These are phyloP conservation scores for Acrocephalus arundinaceus DNA, from an alignment of 2,113 vertebrate genomes.

Conservation along the genomic window DNA sequence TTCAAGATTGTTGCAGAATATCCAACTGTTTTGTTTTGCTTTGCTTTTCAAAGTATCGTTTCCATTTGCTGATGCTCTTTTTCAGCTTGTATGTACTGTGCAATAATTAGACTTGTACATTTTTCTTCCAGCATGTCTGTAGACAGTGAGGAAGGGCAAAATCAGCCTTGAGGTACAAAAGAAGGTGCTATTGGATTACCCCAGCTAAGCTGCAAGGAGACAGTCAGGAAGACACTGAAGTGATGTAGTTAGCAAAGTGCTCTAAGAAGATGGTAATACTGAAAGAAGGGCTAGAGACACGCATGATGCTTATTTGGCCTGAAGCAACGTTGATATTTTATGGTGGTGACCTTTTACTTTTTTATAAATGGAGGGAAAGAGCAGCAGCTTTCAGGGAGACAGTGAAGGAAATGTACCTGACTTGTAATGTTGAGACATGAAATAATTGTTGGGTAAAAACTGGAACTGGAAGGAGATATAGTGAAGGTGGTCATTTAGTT, in stretches of 20 bases:
- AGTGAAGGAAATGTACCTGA: neutral
- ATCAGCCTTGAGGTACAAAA: neutral
- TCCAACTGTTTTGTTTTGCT: neutral
- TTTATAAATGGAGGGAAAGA: neutral
- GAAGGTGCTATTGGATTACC: neutral
- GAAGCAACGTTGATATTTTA: neutral
- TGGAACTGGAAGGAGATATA: neutral
- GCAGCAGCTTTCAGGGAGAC: neutral
- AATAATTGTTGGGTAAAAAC: neutral
- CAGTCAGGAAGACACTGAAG: neutral
- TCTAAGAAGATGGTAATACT: neutral
- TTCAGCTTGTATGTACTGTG: neutral
- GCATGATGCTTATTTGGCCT: neutral
- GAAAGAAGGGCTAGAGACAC: neutral
- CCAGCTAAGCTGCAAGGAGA: neutral
- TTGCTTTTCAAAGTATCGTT: neutral
- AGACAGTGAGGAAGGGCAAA: neutral
- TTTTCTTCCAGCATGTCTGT: neutral
- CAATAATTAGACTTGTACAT: neutral
- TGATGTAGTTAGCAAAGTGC: neutral
- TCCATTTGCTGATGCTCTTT: neutral
- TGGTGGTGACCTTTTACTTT: neutral
- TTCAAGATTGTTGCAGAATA: slow-evolving; percentile 23
- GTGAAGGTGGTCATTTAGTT: neutral
- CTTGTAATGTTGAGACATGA: neutral